Conservation (phyloP, 2,888 invertebrate genomes). For the Blera fallax region DNA sequence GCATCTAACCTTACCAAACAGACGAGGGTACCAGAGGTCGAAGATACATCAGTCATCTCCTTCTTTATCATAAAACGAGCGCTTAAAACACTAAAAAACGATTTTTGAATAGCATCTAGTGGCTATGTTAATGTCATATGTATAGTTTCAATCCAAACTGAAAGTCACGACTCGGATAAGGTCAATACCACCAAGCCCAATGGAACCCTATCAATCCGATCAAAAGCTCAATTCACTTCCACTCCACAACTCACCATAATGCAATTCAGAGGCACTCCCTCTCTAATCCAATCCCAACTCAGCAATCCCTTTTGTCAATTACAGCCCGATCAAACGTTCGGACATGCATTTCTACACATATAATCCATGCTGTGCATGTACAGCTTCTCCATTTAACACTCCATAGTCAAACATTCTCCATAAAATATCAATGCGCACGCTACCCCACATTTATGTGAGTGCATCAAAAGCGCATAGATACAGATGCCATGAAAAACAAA, state of each 20-base stretch:
- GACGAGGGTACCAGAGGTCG: too few species aligned
- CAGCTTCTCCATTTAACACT: not conserved
- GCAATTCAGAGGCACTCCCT: conserved; percentile 4
- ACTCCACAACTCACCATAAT: conserved; percentile 6
- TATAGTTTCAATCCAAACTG: not conserved
- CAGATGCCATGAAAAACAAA: conserved; percentile 5
- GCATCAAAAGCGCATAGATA: not conserved
- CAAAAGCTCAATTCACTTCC: not conserved
- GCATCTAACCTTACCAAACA: too few species aligned
- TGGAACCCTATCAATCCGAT: not conserved
- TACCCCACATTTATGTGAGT: not conserved
- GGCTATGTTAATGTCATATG: too few species aligned
- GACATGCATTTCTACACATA: conserved; percentile 21
- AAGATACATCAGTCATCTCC: too few species aligned
- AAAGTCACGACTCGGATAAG: not conserved
- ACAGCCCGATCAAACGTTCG: not conserved
- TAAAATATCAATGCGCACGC: not conserved
- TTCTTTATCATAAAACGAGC: too few species aligned
- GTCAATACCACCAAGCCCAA: not conserved
- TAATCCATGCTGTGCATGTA: conserved; percentile 20
- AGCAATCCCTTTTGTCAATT: conserved; percentile 19
- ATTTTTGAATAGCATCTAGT: too few species aligned
- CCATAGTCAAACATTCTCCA: not conserved
- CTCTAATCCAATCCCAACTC: conserved; percentile 2
- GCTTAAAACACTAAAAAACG: too few species aligned